Evolutionary conservation across 2,113 vertebrate species (phyloP), one percentile per base, ranked within the genome.

Genomic region (Pheucticus melanocephalus): DNA sequence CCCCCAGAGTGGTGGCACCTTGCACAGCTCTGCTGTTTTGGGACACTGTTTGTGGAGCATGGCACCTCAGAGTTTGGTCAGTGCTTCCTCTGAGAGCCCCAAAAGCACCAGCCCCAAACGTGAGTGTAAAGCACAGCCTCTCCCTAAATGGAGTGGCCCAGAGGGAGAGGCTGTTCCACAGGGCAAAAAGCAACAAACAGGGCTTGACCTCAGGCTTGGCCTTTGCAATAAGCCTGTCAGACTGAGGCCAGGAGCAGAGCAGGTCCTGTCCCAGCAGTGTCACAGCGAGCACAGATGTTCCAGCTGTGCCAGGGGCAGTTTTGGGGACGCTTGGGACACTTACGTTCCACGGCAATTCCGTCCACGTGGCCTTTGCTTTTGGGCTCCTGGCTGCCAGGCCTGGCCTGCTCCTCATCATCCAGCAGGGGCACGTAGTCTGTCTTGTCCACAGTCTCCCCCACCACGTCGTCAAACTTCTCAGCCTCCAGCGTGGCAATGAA

Each of bases 391-490:
- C 88, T 95, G 39, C 96, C 97, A 0, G 95, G 19, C 21, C 98
- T 98, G 0, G 53, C 78, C 3, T 98, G 98, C 1, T 98, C 86
- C 4, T 98, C 98, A 20, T 99, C 79, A 0, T 83, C 99, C 96
- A 99, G 97, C 35, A 99, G 98, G 3, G 99, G 99, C 94, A 99
- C 97, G 10, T 99, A 99, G 94, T 99, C 98, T 2, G 98, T 98
- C 95, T 99, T 99, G 24, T 98, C 98, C 27, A 99, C 99, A 0
- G 98, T 99, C 97, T 99, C 99, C 20, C 99, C 99, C 2, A 99
- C 98, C 96, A 99, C 97, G 18, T 99, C 99, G 0, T 99, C 98
- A 22, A 98, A 99, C 10, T 98, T 60, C 97, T 99, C 99, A 0
- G 99, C 98, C 96, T 99, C 99, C 97, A 99, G 96, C 0, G 98